Percentiles rank a stretch among this genome's conserved stretches.
These are phyloP conservation scores for Conus canariensis DNA, from an alignment of 2,888 invertebrate species.

Conservation along the genomic window DNA sequence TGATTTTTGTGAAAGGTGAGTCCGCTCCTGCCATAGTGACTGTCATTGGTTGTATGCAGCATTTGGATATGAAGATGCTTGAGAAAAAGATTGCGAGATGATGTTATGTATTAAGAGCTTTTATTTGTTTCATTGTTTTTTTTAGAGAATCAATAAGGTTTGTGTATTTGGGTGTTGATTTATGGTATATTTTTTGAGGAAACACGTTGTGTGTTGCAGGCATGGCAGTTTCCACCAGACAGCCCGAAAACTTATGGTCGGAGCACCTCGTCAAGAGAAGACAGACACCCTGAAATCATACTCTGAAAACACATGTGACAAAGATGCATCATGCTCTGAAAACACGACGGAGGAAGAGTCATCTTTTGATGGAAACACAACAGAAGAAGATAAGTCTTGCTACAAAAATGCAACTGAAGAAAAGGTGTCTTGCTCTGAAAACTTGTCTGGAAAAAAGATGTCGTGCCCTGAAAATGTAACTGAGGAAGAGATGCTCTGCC, in stretches of 20 bases:
- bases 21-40: background rate
- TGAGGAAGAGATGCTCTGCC: background rate
- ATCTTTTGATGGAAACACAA: background rate
- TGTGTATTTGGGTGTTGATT: background rate
- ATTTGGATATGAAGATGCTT: too few relatives aligned
- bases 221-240: slow-evolving; percentile 16
- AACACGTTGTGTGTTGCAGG: background rate
- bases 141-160: background rate
- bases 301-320: background rate
- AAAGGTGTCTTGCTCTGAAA: background rate
- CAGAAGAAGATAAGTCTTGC: background rate
- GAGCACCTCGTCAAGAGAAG: background rate
- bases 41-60: background rate
- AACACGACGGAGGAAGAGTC: background rate
- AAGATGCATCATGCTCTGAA: background rate
- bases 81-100: too few relatives aligned
- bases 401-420: background rate
- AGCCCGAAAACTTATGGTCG: background rate
- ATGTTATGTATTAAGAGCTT: background rate
- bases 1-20: slow-evolving; percentile 4
- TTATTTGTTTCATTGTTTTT: background rate
- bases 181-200: background rate
- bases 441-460: background rate
- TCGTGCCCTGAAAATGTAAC: background rate
- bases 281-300: slow-evolving; percentile 1